Evolutionary conservation across 2,888 invertebrate genomes (phyloP).

Genomic region (Spilosoma lubricipeda): DNA sequence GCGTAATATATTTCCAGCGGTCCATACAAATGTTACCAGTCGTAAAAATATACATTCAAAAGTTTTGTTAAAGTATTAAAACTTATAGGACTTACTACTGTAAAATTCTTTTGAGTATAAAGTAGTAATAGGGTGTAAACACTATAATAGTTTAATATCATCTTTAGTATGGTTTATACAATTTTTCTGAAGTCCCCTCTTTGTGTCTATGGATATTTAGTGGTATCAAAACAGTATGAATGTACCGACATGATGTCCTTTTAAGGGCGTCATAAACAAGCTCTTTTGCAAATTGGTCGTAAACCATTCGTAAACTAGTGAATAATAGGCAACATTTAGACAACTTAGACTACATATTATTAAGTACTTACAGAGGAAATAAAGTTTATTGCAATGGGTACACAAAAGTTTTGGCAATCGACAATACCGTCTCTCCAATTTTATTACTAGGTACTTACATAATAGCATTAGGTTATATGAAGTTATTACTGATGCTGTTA

Average conservation of each 20-base stretch:
- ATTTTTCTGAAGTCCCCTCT: slow-evolving; percentile 13
- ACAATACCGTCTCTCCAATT: slow-evolving; percentile 28
- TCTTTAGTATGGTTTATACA: slow-evolving; percentile 15
- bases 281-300: slow-evolving; percentile 81
- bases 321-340: slow-evolving; percentile 62
- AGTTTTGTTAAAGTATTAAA: slow-evolving; percentile 4
- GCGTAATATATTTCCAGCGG: slow-evolving; percentile 5
- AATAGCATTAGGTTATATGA: slow-evolving; percentile 22
- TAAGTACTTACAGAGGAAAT: slow-evolving; percentile 54
- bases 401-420: slow-evolving; percentile 49
- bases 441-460: slow-evolving; percentile 40
- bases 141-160: slow-evolving; percentile 1
- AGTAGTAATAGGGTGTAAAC: slow-evolving; percentile 2
- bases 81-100: slow-evolving; percentile 5
- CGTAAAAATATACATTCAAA: slow-evolving; percentile 12
- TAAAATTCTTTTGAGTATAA: slow-evolving; percentile 4
- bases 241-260: slow-evolving; percentile 49
- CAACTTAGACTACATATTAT: slow-evolving; percentile 61
- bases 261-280: slow-evolving; percentile 65
- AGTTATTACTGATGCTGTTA: slow-evolving; percentile 6
- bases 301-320: slow-evolving; percentile 69
- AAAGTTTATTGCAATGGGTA: slow-evolving; percentile 56
- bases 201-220: slow-evolving; percentile 1
- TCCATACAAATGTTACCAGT: slow-evolving; percentile 8
- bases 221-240: slow-evolving; percentile 33